Conservation (phyloP, 1,140 invertebrate species). For the Tetragonula clypearis region DNA sequence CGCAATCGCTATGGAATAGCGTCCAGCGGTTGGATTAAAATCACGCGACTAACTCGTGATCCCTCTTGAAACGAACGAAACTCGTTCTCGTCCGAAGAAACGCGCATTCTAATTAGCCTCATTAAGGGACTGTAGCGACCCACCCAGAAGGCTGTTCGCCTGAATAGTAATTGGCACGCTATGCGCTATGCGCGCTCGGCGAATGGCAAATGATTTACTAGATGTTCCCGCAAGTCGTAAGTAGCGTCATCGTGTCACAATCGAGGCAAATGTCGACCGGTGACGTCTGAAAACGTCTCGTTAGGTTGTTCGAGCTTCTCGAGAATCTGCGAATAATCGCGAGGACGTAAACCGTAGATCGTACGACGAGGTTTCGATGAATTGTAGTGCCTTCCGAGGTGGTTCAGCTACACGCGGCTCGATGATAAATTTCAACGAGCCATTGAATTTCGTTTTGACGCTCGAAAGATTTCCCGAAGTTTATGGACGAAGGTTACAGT, state of each 20-base stretch:
- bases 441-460: background rate
- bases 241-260: background rate
- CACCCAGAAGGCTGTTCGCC: constrained; percentile 6
- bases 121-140: constrained; percentile 18
- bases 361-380: background rate
- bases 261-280: background rate
- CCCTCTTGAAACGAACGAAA: background rate
- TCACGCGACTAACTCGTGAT: background rate
- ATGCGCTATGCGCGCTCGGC: background rate
- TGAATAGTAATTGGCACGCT: constrained; percentile 20
- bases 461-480: background rate
- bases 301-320: background rate
- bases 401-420: background rate
- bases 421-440: background rate
- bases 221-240: background rate
- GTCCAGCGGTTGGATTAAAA: background rate
- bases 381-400: background rate
- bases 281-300: background rate
- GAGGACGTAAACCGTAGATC: background rate
- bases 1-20: no score
- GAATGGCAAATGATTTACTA: constrained; percentile 32
- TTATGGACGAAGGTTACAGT: background rate
- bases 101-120: constrained; percentile 31
- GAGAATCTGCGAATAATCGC: no score
- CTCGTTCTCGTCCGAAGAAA: constrained; percentile 17